A percentile compares a stretch with the other conserved stretches of the same genome.
Evolutionary conservation across 2,113 vertebrate species (phyloP).

Genomic region (Tragelaphus buxtoni): DNA sequence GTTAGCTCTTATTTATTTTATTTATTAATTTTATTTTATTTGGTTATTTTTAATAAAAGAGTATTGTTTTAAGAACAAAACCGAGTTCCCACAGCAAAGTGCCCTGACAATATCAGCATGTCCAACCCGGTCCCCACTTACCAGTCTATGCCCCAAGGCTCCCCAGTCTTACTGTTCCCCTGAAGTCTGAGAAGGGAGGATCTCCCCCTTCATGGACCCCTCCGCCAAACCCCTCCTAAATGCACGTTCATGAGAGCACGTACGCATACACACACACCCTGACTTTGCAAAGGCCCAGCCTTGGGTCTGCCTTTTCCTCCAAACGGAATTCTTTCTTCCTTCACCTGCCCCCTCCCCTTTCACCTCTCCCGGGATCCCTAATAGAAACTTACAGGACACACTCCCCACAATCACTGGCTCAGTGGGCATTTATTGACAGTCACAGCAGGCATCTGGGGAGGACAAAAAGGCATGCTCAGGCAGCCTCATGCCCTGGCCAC

Average conservation of each 20-base stretch:
- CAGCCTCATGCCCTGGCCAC: neutral
- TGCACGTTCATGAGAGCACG: neutral
- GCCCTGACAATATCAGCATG: neutral
- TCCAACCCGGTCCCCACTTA: neutral
- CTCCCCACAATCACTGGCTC: neutral
- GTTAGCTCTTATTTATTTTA: neutral
- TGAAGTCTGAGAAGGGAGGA: neutral
- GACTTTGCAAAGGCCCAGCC: neutral
- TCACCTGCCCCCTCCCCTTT: neutral
- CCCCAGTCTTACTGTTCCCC: neutral
- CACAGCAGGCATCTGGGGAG: neutral
- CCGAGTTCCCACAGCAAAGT: neutral
- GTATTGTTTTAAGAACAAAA: neutral
- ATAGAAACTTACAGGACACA: neutral
- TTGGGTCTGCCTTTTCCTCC: neutral
- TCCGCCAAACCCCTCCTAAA: neutral
- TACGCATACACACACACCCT: neutral
- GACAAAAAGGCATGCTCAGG: neutral
- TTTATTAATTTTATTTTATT: neutral
- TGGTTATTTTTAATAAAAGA: neutral
- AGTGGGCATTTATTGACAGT: neutral
- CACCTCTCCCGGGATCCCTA: rapidly evolving
- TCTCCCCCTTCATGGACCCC: neutral
- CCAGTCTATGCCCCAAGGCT: neutral
- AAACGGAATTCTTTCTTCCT: neutral